phyloP scores from a whole-genome alignment of 2,113 vertebrate species.

The Anolis sagrei region DNA sequence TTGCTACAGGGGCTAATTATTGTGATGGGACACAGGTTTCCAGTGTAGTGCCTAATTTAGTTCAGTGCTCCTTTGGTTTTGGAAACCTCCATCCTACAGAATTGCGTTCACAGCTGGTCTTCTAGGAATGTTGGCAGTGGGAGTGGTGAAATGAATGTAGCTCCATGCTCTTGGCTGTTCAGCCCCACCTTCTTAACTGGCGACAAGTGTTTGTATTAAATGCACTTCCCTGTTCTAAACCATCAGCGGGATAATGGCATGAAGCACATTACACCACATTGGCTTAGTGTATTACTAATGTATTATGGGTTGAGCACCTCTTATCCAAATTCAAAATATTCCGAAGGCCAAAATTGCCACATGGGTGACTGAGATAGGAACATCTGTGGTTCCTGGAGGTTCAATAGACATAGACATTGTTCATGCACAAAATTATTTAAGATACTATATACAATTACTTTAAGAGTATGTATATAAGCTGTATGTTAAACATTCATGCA shows the following conservation, averaged over 20 bases:
- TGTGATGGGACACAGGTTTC: background rate
- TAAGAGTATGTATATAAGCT: too few species aligned
- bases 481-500: too few species aligned
- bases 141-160: conserved; percentile 6
- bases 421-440: too few species aligned
- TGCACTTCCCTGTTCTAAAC: background rate
- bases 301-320: too few species aligned
- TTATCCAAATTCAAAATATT: too few species aligned
- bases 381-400: too few species aligned
- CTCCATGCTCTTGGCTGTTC: background rate
- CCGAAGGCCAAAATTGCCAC: too few species aligned
- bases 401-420: too few species aligned
- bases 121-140: background rate
- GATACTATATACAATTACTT: too few species aligned
- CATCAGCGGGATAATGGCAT: background rate
- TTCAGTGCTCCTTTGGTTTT: conserved; percentile 14
- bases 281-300: too few species aligned
- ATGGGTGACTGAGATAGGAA: too few species aligned
- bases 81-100: background rate
- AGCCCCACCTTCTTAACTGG: background rate
- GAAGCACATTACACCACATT: background rate
- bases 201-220: background rate
- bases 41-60: background rate
- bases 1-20: background rate
- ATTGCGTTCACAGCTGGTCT: background rate